Percentiles rank a stretch among this genome's conserved stretches.
Evolutionary conservation across 2,113 vertebrate species (phyloP).

Genomic region (Prionailurus bengalensis): DNA sequence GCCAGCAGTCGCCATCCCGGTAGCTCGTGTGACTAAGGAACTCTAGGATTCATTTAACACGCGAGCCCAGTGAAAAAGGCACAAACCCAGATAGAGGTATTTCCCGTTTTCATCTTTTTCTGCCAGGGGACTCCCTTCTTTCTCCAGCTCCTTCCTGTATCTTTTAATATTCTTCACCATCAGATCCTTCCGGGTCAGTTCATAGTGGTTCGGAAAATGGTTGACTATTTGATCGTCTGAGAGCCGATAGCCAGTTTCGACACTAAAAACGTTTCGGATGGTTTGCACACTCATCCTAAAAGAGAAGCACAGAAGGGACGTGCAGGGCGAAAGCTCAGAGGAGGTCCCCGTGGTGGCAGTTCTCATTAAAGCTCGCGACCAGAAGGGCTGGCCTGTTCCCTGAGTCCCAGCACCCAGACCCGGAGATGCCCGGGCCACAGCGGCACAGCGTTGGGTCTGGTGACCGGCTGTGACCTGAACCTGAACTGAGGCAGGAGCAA

Average conservation of each 20-base stretch:
- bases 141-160: slow-evolving; percentile 97
- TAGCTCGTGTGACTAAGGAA: accelerated
- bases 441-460: accelerated
- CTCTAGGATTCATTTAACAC: accelerated
- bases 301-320: not conserved
- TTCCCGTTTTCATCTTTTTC: slow-evolving; percentile 99
- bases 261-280: slow-evolving; percentile 97
- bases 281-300: slow-evolving; percentile 99
- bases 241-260: slow-evolving; percentile 97
- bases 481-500: accelerated
- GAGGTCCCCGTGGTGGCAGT: accelerated
- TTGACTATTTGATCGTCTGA: slow-evolving; percentile 99
- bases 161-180: slow-evolving; percentile 99
- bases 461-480: not conserved
- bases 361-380: not conserved
- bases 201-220: slow-evolving; percentile 99
- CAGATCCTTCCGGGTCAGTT: slow-evolving; percentile 97
- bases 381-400: not conserved
- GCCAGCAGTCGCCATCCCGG: accelerated
- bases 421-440: accelerated
- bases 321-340: not conserved
- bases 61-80: accelerated
- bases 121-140: slow-evolving; percentile 95
- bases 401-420: accelerated
- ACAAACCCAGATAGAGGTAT: slow-evolving; percentile 95